Evolutionary conservation across 2,797 vertebrate genomes (phyloP).

Genomic region (Argyrosomus regius): DNA sequence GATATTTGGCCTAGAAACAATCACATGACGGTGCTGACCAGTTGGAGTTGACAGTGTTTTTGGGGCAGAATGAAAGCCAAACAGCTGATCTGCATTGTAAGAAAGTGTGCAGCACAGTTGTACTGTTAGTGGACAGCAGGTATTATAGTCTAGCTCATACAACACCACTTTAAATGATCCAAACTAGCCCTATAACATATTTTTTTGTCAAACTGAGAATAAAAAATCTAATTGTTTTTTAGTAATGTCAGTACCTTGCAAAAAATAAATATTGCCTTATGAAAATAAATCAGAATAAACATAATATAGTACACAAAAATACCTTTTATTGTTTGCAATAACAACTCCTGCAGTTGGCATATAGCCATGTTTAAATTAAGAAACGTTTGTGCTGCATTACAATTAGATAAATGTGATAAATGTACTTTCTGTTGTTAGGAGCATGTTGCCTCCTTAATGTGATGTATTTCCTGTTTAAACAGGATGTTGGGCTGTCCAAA

Average conservation of each 20-base stretch:
- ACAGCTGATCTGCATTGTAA: too few species aligned
- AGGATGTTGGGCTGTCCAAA: constrained; percentile 1
- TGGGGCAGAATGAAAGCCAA: too few species aligned
- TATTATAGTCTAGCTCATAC: too few species aligned
- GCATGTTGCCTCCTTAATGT: background rate
- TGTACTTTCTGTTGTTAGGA: too few species aligned
- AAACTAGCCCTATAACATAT: background rate
- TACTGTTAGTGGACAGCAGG: too few species aligned
- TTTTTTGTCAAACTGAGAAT: background rate
- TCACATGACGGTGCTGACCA: background rate
- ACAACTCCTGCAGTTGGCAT: background rate
- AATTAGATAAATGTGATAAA: background rate
- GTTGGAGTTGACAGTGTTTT: too few species aligned
- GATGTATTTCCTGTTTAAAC: constrained; percentile 19
- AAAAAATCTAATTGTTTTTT: background rate
- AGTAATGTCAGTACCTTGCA: too few species aligned
- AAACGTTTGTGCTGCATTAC: background rate
- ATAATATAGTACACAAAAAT: background rate
- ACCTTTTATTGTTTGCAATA: background rate
- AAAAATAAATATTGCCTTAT: background rate
- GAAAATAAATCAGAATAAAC: background rate
- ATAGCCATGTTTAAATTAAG: background rate
- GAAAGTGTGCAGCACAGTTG: too few species aligned
- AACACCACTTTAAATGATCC: too few species aligned
- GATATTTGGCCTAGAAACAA: background rate